phyloP scores from a whole-genome alignment of 2,797 vertebrate species.

The Phoxinus dragarum region DNA sequence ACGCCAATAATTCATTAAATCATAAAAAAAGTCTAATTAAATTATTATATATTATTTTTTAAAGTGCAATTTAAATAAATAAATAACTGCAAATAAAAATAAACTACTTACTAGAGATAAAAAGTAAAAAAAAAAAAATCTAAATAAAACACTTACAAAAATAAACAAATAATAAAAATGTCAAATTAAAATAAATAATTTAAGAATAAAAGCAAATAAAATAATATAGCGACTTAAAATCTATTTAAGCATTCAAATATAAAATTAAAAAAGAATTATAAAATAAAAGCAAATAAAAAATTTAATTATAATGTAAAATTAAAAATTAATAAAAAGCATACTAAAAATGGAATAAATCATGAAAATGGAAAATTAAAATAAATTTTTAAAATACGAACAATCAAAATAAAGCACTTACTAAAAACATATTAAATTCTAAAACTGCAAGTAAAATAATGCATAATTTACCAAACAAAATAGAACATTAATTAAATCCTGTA shows the following conservation, averaged over 20 bases:
- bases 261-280: background rate
- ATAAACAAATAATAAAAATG: too few relatives aligned
- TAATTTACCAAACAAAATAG: background rate
- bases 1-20: background rate
- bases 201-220: too few relatives aligned
- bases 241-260: too few relatives aligned
- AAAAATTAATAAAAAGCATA: background rate
- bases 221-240: too few relatives aligned
- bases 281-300: background rate
- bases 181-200: background rate
- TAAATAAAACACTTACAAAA: too few relatives aligned
- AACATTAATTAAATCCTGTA: background rate
- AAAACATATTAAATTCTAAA: background rate
- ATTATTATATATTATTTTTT: background rate
- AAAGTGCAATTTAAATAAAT: too few relatives aligned
- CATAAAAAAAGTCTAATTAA: too few relatives aligned
- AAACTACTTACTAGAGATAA: too few relatives aligned
- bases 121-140: too few relatives aligned
- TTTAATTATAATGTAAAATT: too few relatives aligned
- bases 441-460: background rate
- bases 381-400: background rate
- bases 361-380: background rate
- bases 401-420: too few relatives aligned
- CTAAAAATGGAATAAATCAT: background rate
- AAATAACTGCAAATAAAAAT: background rate